Percentiles rank a stretch among this genome's conserved stretches.
These are phyloP conservation scores for Campopleginae sp. DNA, from an alignment of 2,888 invertebrate species.

Conservation along the genomic window DNA sequence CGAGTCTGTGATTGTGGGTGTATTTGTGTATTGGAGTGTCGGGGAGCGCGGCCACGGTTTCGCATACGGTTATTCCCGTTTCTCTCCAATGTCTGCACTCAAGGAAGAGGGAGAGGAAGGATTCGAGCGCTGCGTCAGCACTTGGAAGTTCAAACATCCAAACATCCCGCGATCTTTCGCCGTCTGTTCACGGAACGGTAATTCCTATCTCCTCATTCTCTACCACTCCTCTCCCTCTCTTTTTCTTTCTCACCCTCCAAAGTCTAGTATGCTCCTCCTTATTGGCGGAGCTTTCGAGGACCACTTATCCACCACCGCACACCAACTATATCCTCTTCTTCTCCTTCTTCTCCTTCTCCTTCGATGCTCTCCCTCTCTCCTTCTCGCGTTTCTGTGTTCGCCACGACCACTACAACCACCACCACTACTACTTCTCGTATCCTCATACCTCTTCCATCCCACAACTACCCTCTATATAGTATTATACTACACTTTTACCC, in stretches of 20 bases:
- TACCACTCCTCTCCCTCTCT: conserved; percentile 64
- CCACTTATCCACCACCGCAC: conserved; percentile 80
- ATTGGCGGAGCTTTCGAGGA: conserved; percentile 74
- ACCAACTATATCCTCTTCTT: conserved; percentile 65
- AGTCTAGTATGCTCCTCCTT: conserved; percentile 42
- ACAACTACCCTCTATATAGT: conserved; percentile 6
- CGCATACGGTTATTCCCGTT: conserved; percentile 41
- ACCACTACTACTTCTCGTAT: conserved; percentile 57
- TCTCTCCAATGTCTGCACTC: conserved; percentile 55
- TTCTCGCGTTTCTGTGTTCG: conserved; percentile 33
- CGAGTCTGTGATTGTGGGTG: conserved; percentile 9
- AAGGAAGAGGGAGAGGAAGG: conserved; percentile 48
- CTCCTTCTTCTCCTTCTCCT: conserved; percentile 25
- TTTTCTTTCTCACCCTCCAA: conserved; percentile 63
- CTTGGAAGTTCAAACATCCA: conserved; percentile 83
- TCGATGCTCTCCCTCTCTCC: conserved; percentile 16
- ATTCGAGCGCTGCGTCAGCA: conserved; percentile 82
- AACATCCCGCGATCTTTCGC: conserved; percentile 83
- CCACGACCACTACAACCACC: conserved; percentile 49
- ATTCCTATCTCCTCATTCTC: conserved; percentile 64
- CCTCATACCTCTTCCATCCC: conserved; percentile 3
- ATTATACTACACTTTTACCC: conserved; percentile 56
- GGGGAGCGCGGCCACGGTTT: conserved; percentile 48
- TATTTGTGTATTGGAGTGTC: conserved; percentile 46
- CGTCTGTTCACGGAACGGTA: conserved; percentile 75